These are phyloP conservation scores for Melinopterus prodromus DNA, from an alignment of 2,888 invertebrate genomes.

Conservation along the genomic window DNA sequence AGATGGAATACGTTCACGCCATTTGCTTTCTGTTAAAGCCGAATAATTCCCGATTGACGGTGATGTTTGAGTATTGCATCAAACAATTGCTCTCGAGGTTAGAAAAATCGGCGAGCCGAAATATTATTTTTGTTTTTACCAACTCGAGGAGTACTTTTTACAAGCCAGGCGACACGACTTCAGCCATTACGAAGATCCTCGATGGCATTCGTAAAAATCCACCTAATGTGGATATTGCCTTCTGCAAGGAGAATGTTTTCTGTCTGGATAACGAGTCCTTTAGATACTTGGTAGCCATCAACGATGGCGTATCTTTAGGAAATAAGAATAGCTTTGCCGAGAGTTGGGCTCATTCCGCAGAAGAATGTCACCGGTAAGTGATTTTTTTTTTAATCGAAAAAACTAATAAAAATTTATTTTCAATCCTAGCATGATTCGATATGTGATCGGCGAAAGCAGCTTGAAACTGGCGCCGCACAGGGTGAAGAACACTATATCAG, in stretches of 20 bases:
- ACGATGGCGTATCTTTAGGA: not conserved
- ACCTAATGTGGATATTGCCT: slow-evolving; percentile 48
- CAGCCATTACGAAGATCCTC: slow-evolving; percentile 46
- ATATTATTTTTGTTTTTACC: slow-evolving; percentile 56
- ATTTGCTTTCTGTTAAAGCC: slow-evolving; percentile 53
- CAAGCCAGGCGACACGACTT: slow-evolving; percentile 51
- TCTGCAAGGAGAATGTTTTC: slow-evolving; percentile 51
- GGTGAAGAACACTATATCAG: slow-evolving; percentile 51
- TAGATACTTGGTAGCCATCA: slow-evolving; percentile 49
- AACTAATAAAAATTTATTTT: not conserved
- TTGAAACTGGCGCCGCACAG: slow-evolving; percentile 46
- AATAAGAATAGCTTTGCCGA: slow-evolving; percentile 29
- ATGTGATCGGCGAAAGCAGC: slow-evolving; percentile 13
- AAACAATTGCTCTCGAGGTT: slow-evolving; percentile 53
- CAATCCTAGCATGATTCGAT: slow-evolving; percentile 13
- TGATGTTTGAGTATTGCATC: slow-evolving; percentile 54
- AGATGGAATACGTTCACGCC: slow-evolving; percentile 52
- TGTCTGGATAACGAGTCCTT: slow-evolving; percentile 57
- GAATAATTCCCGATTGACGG: slow-evolving; percentile 50
- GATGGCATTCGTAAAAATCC: slow-evolving; percentile 45
- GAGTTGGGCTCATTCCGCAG: slow-evolving; percentile 34
- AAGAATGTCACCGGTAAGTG: slow-evolving; percentile 30
- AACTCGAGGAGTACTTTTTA: slow-evolving; percentile 50
- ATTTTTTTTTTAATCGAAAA: not conserved
- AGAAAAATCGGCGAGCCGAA: slow-evolving; percentile 53